Evolutionary conservation across 1,140 invertebrate genomes (phyloP).

Genomic region (Cydia strobilella): DNA sequence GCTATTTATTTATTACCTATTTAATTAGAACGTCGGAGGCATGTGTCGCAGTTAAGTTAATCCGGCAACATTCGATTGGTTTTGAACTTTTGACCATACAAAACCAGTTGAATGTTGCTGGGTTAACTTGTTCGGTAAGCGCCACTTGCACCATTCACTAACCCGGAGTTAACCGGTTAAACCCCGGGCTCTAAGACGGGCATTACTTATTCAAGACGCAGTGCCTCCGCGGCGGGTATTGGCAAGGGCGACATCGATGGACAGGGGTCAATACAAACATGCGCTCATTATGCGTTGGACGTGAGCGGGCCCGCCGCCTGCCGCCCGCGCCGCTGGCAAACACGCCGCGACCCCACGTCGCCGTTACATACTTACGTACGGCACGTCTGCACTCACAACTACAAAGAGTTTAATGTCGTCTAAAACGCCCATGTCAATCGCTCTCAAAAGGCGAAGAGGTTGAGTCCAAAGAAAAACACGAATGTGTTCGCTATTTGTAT

Average conservation of each 20-base stretch:
- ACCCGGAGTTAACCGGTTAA: too few species aligned
- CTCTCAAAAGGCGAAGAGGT: conserved; percentile 19
- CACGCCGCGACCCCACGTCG: conserved; percentile 31
- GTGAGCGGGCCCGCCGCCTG: conserved; percentile 36
- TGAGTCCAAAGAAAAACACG: background rate
- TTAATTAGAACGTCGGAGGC: background rate
- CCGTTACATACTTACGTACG: conserved; percentile 29
- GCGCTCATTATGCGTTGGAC: conserved; percentile 52
- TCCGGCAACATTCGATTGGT: too few species aligned
- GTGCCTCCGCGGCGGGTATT: conserved; percentile 29
- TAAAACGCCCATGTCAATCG: conserved; percentile 17
- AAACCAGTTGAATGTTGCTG: background rate
- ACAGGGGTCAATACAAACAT: conserved; percentile 50
- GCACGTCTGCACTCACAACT: conserved; percentile 28
- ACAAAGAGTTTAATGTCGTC: conserved; percentile 24
- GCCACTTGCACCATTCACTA: too few species aligned
- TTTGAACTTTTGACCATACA: background rate
- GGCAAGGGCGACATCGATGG: conserved; percentile 36
- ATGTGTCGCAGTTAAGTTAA: background rate
- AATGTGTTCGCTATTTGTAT: background rate
- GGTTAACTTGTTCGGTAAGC: conserved; percentile 9
- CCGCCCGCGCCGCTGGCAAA: conserved; percentile 26
- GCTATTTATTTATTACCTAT: too few species aligned
- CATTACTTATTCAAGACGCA: conserved; percentile 34
- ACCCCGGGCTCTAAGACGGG: too few species aligned